Evolutionary conservation across 2,888 invertebrate species (phyloP).

Genomic region (Linnaemya tessellans): DNA sequence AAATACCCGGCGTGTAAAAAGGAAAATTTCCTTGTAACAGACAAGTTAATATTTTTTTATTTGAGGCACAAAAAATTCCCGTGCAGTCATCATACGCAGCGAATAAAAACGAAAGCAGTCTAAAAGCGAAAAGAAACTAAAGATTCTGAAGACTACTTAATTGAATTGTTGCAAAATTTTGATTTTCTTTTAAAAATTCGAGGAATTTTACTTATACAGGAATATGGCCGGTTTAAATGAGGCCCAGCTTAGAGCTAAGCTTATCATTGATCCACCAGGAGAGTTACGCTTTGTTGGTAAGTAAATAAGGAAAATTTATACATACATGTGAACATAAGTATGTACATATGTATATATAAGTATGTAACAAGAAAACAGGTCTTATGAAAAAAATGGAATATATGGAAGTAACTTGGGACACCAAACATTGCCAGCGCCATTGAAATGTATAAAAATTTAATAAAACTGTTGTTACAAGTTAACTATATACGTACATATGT

Average conservation of each 20-base stretch:
- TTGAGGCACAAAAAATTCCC: constrained; percentile 68
- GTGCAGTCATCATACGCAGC: constrained; percentile 67
- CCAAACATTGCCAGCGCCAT: background rate
- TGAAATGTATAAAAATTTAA: too few species aligned
- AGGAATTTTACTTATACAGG: constrained; percentile 73
- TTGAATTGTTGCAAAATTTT: constrained; percentile 68
- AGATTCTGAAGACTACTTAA: constrained; percentile 51
- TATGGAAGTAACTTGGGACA: background rate
- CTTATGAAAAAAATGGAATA: background rate
- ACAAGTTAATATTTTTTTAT: constrained; percentile 57
- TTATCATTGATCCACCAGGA: constrained; percentile 93
- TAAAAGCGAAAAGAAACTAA: constrained; percentile 59
- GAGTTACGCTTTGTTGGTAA: constrained; percentile 96
- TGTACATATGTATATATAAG: too few species aligned
- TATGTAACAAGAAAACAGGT: constrained; percentile 18
- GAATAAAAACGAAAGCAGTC: constrained; percentile 78
- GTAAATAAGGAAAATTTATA: constrained; percentile 77
- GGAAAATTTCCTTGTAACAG: constrained; percentile 28
- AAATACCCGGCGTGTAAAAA: constrained; percentile 56
- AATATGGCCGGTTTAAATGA: constrained; percentile 79
- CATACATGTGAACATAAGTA: too few species aligned
- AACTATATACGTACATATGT: background rate
- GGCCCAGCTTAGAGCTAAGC: constrained; percentile 87
- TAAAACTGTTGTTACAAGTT: constrained; percentile 1
- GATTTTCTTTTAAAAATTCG: constrained; percentile 39